Conservation (phyloP, 2,797 vertebrate species). For the Micropoecilia bifurca region DNA sequence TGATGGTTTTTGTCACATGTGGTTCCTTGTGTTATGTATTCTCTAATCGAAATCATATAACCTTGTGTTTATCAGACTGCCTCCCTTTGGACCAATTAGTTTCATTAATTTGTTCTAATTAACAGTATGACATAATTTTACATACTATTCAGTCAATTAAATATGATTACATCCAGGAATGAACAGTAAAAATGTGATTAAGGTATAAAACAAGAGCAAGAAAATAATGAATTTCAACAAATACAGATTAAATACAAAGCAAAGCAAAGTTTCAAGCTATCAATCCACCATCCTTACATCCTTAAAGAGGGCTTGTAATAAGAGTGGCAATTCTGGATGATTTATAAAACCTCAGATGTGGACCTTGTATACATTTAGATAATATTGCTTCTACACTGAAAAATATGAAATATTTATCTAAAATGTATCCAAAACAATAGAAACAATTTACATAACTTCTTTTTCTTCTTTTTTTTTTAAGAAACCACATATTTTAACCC, state of each 20-base stretch:
- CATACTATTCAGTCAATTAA: neutral
- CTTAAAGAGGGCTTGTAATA: slow-evolving; percentile 28
- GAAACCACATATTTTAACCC: slow-evolving; percentile 72
- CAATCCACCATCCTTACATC: slow-evolving; percentile 12
- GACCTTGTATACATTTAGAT: slow-evolving; percentile 61
- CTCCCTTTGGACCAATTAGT: neutral
- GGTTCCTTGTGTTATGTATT: neutral
- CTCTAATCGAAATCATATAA: neutral
- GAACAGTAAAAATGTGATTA: neutral
- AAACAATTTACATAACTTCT: slow-evolving; percentile 75
- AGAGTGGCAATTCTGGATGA: slow-evolving; percentile 12
- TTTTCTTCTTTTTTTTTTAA: slow-evolving; percentile 55
- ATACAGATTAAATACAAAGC: slow-evolving; percentile 23
- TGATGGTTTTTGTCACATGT: slow-evolving; percentile 29
- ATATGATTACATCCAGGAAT: neutral
- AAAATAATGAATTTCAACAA: slow-evolving; percentile 14
- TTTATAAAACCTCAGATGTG: slow-evolving; percentile 56
- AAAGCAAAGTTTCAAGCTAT: slow-evolving; percentile 15
- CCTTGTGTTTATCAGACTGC: neutral
- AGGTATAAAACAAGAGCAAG: neutral
- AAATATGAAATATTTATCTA: slow-evolving; percentile 77
- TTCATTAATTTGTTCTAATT: neutral
- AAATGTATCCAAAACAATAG: slow-evolving; percentile 80
- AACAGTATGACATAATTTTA: neutral
- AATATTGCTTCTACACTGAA: slow-evolving; percentile 83